These are phyloP conservation scores for Numenius arquata DNA, from an alignment of 2,113 vertebrate species.

Conservation along the genomic window DNA sequence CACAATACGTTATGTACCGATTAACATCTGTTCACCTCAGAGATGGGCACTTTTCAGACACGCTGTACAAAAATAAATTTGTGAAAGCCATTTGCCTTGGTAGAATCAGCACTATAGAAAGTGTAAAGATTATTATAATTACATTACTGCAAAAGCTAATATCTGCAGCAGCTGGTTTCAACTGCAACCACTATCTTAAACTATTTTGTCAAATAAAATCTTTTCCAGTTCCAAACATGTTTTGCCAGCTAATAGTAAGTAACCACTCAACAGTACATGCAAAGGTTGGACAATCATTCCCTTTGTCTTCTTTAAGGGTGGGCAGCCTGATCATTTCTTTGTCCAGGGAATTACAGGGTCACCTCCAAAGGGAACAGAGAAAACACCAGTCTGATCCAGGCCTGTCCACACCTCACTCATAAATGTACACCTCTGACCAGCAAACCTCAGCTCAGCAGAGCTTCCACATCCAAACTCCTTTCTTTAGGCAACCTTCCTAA, in stretches of 20 bases:
- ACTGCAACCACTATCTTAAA: conserved; percentile 12
- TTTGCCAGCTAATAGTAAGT: background rate
- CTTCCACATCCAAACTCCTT: background rate
- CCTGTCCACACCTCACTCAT: background rate
- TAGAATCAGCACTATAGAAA: background rate
- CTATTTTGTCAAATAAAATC: background rate
- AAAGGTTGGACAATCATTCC: background rate
- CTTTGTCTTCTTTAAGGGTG: background rate
- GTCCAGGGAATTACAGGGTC: background rate
- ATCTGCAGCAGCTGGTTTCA: conserved; percentile 41
- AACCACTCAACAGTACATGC: background rate
- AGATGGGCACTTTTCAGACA: background rate
- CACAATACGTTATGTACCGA: background rate
- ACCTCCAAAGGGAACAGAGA: background rate
- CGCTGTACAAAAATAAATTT: background rate
- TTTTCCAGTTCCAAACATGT: background rate
- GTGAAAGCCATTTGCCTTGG: background rate
- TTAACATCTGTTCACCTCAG: conserved; percentile 21
- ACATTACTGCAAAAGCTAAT: background rate
- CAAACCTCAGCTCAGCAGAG: background rate
- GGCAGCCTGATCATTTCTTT: background rate
- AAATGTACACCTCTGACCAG: background rate
- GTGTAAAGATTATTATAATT: conserved; percentile 3
- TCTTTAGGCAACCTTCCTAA: background rate
- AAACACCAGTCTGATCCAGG: background rate